phyloP scores from a whole-genome alignment of 2,113 vertebrate genomes.

The Pomatostomus ruficeps region DNA sequence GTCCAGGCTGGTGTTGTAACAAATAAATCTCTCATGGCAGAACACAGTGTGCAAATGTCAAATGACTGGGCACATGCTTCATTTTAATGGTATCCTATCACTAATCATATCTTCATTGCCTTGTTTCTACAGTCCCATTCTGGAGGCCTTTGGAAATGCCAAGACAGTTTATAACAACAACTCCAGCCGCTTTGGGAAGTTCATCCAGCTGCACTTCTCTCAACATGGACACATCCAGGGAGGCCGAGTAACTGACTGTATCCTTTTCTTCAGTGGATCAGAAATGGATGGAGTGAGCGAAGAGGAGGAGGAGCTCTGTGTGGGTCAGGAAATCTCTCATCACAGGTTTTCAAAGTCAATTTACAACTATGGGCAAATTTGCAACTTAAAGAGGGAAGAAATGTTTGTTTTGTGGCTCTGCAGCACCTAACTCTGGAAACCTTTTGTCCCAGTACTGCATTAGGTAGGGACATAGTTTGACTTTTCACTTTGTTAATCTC shows the following conservation, averaged over 20 bases:
- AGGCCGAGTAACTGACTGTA: slow-evolving; percentile 89
- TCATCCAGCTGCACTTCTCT: slow-evolving; percentile 91
- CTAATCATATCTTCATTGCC: neutral
- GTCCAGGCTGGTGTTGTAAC: neutral
- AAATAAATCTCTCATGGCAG: neutral
- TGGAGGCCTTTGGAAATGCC: slow-evolving; percentile 91
- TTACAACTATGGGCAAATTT: neutral
- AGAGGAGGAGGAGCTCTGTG: neutral
- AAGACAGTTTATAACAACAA: slow-evolving; percentile 94
- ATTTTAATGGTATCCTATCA: neutral
- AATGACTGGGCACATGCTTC: neutral
- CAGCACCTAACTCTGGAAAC: neutral
- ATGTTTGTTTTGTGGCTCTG: neutral
- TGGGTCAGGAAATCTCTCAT: neutral
- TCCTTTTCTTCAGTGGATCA: slow-evolving; percentile 65
- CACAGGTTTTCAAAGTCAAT: neutral
- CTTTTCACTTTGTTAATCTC: neutral
- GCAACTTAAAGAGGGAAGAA: neutral
- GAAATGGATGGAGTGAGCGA: neutral
- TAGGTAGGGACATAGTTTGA: neutral
- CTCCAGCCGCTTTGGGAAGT: slow-evolving; percentile 91
- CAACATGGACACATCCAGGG: slow-evolving; percentile 88
- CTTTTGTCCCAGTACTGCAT: neutral
- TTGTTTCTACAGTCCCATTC: slow-evolving; percentile 79
- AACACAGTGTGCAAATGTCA: neutral